Evolutionary conservation across 1,140 invertebrate genomes (phyloP).

Genomic region (Calephelis virginiensis): DNA sequence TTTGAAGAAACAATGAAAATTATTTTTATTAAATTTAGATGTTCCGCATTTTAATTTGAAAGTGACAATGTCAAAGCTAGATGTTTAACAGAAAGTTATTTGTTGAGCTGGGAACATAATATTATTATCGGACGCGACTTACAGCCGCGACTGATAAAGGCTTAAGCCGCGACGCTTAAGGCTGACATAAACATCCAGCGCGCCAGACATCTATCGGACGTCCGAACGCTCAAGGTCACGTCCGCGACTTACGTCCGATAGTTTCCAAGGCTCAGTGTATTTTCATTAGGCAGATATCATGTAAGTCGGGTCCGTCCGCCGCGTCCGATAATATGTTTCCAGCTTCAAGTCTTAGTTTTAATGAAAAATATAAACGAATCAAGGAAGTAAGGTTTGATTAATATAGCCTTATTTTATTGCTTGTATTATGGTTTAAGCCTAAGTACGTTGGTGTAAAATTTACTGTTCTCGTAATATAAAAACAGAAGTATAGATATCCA

Average conservation of each 20-base stretch:
- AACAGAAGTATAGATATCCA: not conserved
- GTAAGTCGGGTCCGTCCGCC: no score
- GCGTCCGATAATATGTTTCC: no score
- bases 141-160: no score
- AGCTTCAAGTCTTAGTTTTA: not conserved
- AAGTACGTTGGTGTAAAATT: not conserved
- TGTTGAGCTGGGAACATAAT: not conserved
- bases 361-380: not conserved
- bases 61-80: not conserved
- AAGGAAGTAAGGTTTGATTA: not conserved
- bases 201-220: no score
- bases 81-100: not conserved
- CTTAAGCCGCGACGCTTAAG: no score
- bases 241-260: no score
- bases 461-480: not conserved
- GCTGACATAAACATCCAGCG: no score
- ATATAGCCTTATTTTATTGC: conserved; percentile 7
- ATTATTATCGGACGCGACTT: no score
- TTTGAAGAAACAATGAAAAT: conserved; percentile 1
- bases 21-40: conserved; percentile 16
- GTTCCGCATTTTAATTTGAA: conserved; percentile 1
- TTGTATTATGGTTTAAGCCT: not conserved
- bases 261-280: no score
- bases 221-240: no score
- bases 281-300: no score